These are phyloP conservation scores for Zhuqinia jingwanae DNA, from an alignment of 2,888 invertebrate genomes.

Conservation along the genomic window DNA sequence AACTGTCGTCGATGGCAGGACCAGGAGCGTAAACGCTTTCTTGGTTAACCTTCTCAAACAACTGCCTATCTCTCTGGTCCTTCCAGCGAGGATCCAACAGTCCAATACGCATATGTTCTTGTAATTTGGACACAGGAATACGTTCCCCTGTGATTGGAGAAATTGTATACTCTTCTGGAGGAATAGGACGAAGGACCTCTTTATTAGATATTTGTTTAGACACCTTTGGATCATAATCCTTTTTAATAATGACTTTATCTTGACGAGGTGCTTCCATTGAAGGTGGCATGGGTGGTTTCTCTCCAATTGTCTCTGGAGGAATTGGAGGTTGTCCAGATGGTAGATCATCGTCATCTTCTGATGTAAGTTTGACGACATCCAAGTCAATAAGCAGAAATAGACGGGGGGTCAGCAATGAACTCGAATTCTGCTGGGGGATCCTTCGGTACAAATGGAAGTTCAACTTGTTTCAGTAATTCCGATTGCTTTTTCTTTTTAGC, in stretches of 20 bases:
- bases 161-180: constrained; percentile 94
- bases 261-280: constrained; percentile 82
- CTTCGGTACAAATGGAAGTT: constrained; percentile 93
- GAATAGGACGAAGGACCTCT: constrained; percentile 84
- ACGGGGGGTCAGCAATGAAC: constrained; percentile 98
- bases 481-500: constrained; percentile 93
- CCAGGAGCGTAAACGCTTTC: constrained; percentile 89
- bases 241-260: constrained; percentile 95
- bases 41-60: constrained; percentile 96
- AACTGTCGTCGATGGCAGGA: constrained; percentile 95
- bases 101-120: constrained; percentile 98
- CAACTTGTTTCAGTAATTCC: constrained; percentile 92
- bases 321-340: constrained; percentile 72
- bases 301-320: constrained; percentile 75
- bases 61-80: constrained; percentile 96
- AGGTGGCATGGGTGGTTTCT: constrained; percentile 80
- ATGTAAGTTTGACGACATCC: constrained; percentile 97
- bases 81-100: constrained; percentile 98
- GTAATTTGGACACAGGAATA: constrained; percentile 98
- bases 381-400: constrained; percentile 98
- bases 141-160: constrained; percentile 99
- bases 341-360: constrained; percentile 85
- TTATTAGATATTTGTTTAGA: constrained; percentile 82
- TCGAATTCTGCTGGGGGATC: constrained; percentile 96
- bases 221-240: constrained; percentile 97